Conservation (phyloP, 2,797 vertebrate genomes). For the Serranus cabrilla region DNA sequence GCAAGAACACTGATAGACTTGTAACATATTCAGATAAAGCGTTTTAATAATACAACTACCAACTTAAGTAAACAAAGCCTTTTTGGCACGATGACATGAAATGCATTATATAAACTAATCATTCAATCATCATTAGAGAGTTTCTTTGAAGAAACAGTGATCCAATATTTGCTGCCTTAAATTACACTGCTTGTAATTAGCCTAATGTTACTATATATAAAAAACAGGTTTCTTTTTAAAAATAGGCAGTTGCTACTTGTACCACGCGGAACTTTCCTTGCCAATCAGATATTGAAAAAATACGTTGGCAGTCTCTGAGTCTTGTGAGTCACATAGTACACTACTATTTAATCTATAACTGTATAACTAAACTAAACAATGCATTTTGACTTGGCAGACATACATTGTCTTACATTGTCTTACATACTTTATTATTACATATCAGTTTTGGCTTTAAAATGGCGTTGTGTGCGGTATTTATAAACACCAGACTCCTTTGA, state of each 20-base stretch:
- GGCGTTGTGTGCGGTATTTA: no score
- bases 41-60: not conserved
- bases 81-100: accelerated
- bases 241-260: not conserved
- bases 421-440: not conserved
- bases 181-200: not conserved
- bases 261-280: not conserved
- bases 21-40: conserved; percentile 19
- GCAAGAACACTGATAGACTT: not conserved
- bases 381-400: conserved; percentile 2
- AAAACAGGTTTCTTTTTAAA: no score
- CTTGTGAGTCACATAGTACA: not conserved
- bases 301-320: not conserved
- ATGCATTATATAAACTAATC: no score
- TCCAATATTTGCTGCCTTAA: not conserved
- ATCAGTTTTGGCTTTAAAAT: no score
- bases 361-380: not conserved
- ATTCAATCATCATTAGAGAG: not conserved
- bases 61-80: conserved; percentile 19
- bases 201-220: not conserved
- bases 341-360: not conserved
- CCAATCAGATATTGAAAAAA: not conserved
- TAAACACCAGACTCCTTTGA: no score
- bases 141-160: not conserved
- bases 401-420: conserved; percentile 6